Percentiles rank a stretch among this genome's conserved stretches.
Evolutionary conservation across 2,113 vertebrate genomes (phyloP).

Genomic region (Ailuropoda melanoleuca): DNA sequence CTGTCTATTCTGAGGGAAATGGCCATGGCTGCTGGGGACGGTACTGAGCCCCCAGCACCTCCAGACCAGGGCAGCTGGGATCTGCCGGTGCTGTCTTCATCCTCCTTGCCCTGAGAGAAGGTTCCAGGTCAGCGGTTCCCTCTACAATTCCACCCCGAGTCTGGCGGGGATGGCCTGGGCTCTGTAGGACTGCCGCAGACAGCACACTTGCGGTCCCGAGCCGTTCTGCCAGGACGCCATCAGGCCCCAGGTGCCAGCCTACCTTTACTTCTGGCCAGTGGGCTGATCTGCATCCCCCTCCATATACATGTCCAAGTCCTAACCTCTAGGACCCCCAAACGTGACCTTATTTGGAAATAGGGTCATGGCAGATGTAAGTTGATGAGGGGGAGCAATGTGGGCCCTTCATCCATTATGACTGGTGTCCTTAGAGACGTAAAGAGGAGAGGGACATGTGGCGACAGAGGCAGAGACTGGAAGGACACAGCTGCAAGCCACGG

Average conservation of each 20-base stretch:
- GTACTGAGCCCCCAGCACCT: too few relatives aligned
- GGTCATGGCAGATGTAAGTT: neutral
- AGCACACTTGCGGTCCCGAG: neutral
- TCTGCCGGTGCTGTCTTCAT: neutral
- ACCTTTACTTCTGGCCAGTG: neutral
- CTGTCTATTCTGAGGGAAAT: neutral
- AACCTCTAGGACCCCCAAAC: neutral
- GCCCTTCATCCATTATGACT: neutral
- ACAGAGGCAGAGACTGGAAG: neutral
- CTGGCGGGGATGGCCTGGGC: neutral
- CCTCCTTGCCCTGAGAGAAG: neutral
- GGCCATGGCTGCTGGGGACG: neutral
- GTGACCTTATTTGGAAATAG: neutral
- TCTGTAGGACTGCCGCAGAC: neutral
- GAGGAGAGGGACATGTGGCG: fast-evolving
- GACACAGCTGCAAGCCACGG: too few relatives aligned
- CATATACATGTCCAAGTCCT: neutral
- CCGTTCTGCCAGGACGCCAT: neutral
- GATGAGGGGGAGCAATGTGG: neutral
- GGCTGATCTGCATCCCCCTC: neutral
- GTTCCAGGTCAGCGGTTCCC: neutral
- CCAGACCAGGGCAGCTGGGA: neutral
- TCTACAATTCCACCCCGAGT: neutral
- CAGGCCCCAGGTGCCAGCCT: neutral
- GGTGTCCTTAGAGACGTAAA: neutral